Percentiles rank a stretch among this genome's conserved stretches.
phyloP scores from a whole-genome alignment of 2,113 vertebrate genomes.

The Coracopsis vasa region DNA sequence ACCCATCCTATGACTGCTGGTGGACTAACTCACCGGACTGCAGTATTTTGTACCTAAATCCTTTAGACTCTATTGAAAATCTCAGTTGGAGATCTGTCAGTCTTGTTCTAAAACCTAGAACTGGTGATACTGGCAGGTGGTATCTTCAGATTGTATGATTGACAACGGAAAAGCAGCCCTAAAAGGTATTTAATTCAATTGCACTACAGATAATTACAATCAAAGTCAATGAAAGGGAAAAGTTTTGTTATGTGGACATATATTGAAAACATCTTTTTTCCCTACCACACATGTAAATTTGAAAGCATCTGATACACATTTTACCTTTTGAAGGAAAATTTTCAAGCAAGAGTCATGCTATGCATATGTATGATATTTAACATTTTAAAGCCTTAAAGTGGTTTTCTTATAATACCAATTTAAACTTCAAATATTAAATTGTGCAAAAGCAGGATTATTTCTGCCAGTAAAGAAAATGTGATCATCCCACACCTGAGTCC shows the following conservation, averaged over 20 bases:
- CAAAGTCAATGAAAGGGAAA: background rate
- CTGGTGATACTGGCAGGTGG: background rate
- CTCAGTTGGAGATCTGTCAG: background rate
- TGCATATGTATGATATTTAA: background rate
- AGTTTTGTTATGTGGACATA: background rate
- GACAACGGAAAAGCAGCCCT: background rate
- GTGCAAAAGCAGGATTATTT: background rate
- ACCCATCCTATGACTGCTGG: fast-evolving
- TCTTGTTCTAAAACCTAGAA: background rate
- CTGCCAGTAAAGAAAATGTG: background rate
- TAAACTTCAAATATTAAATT: background rate
- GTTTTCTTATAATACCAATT: background rate
- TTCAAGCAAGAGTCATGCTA: background rate
- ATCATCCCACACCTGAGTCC: background rate
- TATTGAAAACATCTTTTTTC: background rate
- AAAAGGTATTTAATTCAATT: background rate
- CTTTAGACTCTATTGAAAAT: background rate
- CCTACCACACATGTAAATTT: background rate
- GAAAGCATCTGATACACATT: background rate
- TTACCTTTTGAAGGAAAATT: background rate
- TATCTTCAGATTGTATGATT: background rate
- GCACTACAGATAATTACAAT: background rate
- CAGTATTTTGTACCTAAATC: background rate
- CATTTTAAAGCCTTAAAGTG: background rate
- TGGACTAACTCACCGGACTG: background rate